phyloP scores from a whole-genome alignment of 2,888 invertebrate species.

The Parascotia fuliginaria region DNA sequence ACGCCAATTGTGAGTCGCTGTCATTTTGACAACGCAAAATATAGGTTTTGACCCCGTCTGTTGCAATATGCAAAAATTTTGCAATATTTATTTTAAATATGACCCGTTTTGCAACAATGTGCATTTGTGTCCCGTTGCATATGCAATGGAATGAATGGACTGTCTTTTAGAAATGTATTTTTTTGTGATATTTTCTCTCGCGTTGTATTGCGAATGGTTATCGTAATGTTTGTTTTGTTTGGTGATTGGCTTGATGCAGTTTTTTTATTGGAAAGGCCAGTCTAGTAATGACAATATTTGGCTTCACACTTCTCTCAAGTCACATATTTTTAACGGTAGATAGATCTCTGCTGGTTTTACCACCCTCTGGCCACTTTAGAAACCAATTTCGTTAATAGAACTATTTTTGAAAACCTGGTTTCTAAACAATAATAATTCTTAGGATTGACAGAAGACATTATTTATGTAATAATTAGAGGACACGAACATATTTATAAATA shows the following conservation, averaged over 20 bases:
- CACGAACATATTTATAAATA: too few relatives aligned
- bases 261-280: not conserved
- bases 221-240: not conserved
- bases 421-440: too few relatives aligned
- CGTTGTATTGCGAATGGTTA: too few relatives aligned
- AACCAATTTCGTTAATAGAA: too few relatives aligned
- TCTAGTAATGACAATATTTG: too few relatives aligned
- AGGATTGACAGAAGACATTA: too few relatives aligned
- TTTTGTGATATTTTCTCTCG: not conserved
- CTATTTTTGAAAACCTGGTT: too few relatives aligned
- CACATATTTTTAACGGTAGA: too few relatives aligned
- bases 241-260: not conserved
- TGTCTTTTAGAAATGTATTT: slow-evolving; percentile 20
- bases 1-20: slow-evolving; percentile 11
- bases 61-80: slow-evolving; percentile 16
- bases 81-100: slow-evolving; percentile 37
- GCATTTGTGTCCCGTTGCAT: slow-evolving; percentile 31
- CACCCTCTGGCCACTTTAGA: too few relatives aligned
- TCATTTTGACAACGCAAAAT: slow-evolving; percentile 17
- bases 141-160: slow-evolving; percentile 39
- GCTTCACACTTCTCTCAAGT: too few relatives aligned
- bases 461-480: too few relatives aligned
- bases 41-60: slow-evolving; percentile 30
- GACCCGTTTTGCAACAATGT: slow-evolving; percentile 34
- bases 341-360: too few relatives aligned